Base-by-base conservation (phyloP, 2,888 invertebrate species). In the Congeria kusceri region DNA sequence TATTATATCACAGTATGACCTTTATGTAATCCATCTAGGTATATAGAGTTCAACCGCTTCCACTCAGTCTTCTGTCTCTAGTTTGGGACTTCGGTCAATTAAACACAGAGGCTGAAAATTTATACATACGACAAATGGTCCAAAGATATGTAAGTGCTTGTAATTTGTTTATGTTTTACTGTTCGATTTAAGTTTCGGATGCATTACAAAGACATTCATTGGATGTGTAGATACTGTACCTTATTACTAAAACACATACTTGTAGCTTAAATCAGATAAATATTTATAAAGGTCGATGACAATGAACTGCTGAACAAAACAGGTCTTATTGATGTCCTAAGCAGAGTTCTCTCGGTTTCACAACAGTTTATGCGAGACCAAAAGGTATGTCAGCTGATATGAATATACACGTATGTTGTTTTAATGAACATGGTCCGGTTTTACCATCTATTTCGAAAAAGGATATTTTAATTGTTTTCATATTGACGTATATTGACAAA, bases 21-120 rank as follows among this genome's bases (percentile, higher is more conserved):
- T 32, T 49, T 4, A 9, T 49, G 18, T 49, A 9, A 9, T 49
- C 20, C 3, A 20, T 9, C 5, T 49, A 49, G 49, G 49, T 49
- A 9, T 66, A 66, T 32, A 18, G 66, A 23, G 66, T 66, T 28
- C 66, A 66, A 56, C 66, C 66, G 13, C 49, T 69, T 18, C 62
- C 92, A 63, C 90, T 88, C 72, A 92, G 92, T 75, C 81, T 92
- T 73, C 79, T 92, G 23, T 91, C 92, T 3, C 85, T 92, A 25
- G 92, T 92, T 56, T 92, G 92, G 92, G 92, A 92, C 86, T 92
- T 92, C 84, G 92, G 92, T 39, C 91, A 91, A 70, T 83, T 92
- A 23, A 86, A 86, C 65, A 84, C 82, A 0, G 65, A 80, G 7
- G 87, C 88, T n/a, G 92, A 92, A 78, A 83, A 89, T 25, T 77